Evolutionary conservation across 2,797 vertebrate species (phyloP).

Genomic region (Poecile montanus): DNA sequence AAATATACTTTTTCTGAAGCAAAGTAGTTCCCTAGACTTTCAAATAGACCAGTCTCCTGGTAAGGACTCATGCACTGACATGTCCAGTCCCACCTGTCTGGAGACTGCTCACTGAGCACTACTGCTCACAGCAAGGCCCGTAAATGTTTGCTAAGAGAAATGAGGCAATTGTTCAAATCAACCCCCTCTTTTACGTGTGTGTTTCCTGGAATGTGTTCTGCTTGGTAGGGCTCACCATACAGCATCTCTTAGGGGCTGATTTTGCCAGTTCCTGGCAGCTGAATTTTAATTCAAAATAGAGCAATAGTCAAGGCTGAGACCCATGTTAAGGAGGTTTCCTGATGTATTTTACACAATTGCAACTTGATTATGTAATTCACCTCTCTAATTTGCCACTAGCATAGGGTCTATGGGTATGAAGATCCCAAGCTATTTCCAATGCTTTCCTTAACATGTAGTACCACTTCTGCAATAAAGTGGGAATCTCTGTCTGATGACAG

Average conservation of each 20-base stretch:
- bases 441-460: too few species aligned
- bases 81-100: too few species aligned
- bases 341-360: not conserved
- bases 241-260: not conserved
- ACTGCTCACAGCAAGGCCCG: not conserved
- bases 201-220: not conserved
- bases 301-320: not conserved
- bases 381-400: not conserved
- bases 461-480: not conserved
- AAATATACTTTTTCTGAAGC: not conserved
- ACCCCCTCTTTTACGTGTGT: fast-evolving
- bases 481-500: not conserved
- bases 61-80: not conserved
- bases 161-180: not conserved
- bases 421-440: not conserved
- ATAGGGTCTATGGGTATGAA: not conserved
- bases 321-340: not conserved
- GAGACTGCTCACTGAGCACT: not conserved
- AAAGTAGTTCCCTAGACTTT: not conserved
- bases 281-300: not conserved
- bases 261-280: not conserved
- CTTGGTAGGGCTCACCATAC: not conserved
- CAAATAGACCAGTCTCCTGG: not conserved
- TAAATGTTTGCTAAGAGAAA: not conserved
- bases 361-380: not conserved